Base-by-base conservation (phyloP, 2,113 vertebrate genomes). In the Catharus bicknelli region DNA sequence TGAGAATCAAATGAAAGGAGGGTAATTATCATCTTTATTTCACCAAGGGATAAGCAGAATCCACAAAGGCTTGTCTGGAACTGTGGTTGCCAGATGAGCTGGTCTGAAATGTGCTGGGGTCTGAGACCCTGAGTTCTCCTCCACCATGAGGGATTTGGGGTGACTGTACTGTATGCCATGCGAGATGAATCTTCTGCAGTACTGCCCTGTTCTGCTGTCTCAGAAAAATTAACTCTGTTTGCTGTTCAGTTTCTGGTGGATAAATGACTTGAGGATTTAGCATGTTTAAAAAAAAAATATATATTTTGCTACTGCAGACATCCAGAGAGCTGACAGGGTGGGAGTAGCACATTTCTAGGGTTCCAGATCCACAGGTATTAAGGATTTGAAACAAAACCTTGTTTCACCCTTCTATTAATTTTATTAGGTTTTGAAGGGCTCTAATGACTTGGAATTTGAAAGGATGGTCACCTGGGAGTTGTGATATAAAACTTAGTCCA, bases 361-460 rank as follows among this genome's bases (percentile, higher is more conserved):
- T 27, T 64, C 38, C 15, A 62, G 22, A 51, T 86, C 23, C 36
- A 40, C 15, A 36, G 36, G 23, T 43, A 92, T 55, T 83, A 79
- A 80, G 72, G 43, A 69, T 93, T 90, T 77, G 51, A 94, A 94
- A 70, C 63, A 85, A 86, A 89, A 80, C 43, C 50, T 73, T 81
- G 3, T 83, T 81, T 84, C 32, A 47, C n/a, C 7, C 51, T 93
- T 64, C 40, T 86, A 8, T 90, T 88, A 76, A 94, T 94, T 91
- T 83, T 72, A 50, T 9, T 89, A 59, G 68, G 47, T 62, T 90
- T 93, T 89, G 83, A 95, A 88, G 66, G 58, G 59, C 63, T 83
- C 58, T 83, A 80, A 83, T 57, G 50, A 79, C 83, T 93, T 81
- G 76, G 30, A 90, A 75, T 95, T 86, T 79, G 73, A 86, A 90